Conservation (phyloP, 2,113 vertebrate genomes). For the Poicephalus meyeri region DNA sequence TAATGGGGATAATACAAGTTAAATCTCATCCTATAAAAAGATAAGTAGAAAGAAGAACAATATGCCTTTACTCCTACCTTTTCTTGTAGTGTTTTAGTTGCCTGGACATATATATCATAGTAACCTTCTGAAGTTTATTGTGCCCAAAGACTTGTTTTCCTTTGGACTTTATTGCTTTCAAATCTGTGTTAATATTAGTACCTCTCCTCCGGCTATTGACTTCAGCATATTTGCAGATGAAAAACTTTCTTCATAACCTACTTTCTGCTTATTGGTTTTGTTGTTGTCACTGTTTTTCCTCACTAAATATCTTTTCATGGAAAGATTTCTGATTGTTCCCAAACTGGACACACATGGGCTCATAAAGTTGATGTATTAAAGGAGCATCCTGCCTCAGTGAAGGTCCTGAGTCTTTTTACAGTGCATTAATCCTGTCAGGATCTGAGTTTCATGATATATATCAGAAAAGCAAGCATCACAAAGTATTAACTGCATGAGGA, state of each 20-base stretch:
- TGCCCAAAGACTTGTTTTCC: background rate
- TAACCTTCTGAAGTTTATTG: background rate
- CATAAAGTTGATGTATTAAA: background rate
- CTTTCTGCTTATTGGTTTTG: background rate
- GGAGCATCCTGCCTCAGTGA: background rate
- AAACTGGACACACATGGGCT: background rate
- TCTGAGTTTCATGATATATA: background rate
- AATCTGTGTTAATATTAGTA: background rate
- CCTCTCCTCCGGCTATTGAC: background rate
- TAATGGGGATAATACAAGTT: background rate
- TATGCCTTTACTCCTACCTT: background rate
- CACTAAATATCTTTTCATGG: background rate
- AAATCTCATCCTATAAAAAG: background rate
- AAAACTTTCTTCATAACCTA: background rate
- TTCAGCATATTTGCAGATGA: background rate
- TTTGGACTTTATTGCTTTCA: background rate
- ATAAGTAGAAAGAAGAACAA: background rate
- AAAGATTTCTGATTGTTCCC: background rate
- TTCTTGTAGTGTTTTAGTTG: background rate
- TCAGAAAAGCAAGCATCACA: background rate
- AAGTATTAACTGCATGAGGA: background rate
- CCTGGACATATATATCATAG: background rate
- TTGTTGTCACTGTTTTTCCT: background rate
- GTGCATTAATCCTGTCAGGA: constrained; percentile 12
- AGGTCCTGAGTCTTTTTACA: background rate